Evolutionary conservation across 2,113 vertebrate species (phyloP), one percentile per base, ranked within the genome.

Genomic region (Zapus hudsonius): DNA sequence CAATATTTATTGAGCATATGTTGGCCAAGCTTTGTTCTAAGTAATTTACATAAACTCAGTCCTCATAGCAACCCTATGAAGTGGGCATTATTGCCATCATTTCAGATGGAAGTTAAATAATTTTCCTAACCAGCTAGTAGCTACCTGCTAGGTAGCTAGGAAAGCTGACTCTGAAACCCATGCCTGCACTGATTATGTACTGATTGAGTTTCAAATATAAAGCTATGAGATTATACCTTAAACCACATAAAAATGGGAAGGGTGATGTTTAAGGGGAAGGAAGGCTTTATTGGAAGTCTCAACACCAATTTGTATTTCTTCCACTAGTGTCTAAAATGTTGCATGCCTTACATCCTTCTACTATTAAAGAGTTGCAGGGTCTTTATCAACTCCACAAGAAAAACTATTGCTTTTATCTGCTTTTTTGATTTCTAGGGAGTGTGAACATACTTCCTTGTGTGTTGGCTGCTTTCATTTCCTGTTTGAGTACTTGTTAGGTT

Each of bases 51-150:
- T 66, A 47, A 27, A 47, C 8, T 88, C 2, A 13, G 16, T 75
- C 27, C 42, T 84, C 27, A 38, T 2, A 57, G 44, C 42, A 85
- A 12, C 57, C 42, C 4, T 72, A 52, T 61, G 22, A 42, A 91
- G 42, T 73, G 33, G 52, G 27, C 36, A 44, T 27, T 74, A 0
- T 38, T 74, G 84, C 73, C 61, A 57, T 87, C 20, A 59, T 88
- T 87, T 96, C 17, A 79, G 66, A 20, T 79, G 23, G 33, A 66
- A 85, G 61, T 70, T 81, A 64, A 90, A 69, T 75, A 47, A 57
- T 90, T 75, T 74, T 57, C 61, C 5, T 88, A 61, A 22, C 33
- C 9, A 42, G 57, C 9, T 87, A 19, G 1, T 75, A 44, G 42
- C 31, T 47, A 70, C 52, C 6, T 52, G 12, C 52, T 74, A 42